A percentile compares a stretch with the other conserved stretches of the same genome.
phyloP scores from a whole-genome alignment of 2,113 vertebrate genomes.

The Dryoscopus gambensis region DNA sequence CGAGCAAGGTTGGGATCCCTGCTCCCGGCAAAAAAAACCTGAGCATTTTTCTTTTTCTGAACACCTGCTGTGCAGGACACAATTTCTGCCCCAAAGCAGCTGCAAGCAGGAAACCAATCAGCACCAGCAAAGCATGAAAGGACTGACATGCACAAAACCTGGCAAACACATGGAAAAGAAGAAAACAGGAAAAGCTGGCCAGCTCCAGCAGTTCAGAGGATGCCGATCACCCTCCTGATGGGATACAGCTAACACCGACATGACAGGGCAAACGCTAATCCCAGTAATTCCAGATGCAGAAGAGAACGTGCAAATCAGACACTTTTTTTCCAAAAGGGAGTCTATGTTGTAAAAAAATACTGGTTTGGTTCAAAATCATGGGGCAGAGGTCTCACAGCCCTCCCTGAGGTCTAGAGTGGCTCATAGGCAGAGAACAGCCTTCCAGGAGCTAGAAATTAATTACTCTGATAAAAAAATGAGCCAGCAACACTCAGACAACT shows the following conservation, averaged over 20 bases:
- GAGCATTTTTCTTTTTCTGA: background rate
- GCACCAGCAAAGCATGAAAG: background rate
- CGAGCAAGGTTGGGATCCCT: background rate
- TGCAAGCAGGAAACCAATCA: background rate
- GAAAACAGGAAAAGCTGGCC: slow-evolving; percentile 3
- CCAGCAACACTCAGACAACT: background rate
- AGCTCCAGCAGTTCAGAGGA: background rate
- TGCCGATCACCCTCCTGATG: background rate
- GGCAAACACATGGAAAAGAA: background rate
- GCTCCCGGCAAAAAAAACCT: fast-evolving
- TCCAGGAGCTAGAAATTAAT: background rate
- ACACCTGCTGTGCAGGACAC: background rate
- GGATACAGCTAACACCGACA: background rate
- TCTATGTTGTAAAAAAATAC: fast-evolving
- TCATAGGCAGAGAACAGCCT: background rate
- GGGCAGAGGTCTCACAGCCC: background rate
- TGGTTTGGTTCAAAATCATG: background rate
- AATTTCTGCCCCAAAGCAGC: background rate
- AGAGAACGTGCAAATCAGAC: fast-evolving
- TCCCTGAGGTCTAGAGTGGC: background rate
- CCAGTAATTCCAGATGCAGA: background rate
- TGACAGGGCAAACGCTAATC: background rate
- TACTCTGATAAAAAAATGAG: background rate
- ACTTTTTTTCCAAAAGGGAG: background rate
- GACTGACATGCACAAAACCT: background rate